A percentile compares a stretch with the other conserved stretches of the same genome.
These are phyloP conservation scores for Polypedilum vanderplanki DNA, from an alignment of 1,140 invertebrate species.

Conservation along the genomic window DNA sequence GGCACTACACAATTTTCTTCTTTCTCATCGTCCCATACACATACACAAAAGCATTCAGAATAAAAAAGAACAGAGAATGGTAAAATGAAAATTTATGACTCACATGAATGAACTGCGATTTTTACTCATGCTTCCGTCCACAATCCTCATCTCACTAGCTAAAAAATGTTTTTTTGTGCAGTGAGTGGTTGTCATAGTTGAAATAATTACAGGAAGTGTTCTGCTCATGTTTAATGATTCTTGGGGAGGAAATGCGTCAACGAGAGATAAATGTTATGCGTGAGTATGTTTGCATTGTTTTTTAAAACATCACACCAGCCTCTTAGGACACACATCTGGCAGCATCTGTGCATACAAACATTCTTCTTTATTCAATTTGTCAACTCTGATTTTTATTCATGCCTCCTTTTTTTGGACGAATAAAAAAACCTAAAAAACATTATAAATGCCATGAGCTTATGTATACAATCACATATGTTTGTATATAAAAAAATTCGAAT, in stretches of 20 bases:
- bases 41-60: too few relatives aligned
- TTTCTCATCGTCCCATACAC: too few relatives aligned
- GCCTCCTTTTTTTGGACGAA: neutral
- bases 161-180: too few relatives aligned
- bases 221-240: neutral
- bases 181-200: neutral
- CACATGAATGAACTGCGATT: too few relatives aligned
- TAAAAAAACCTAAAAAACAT: constrained; percentile 11
- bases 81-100: too few relatives aligned
- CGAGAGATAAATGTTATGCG: neutral
- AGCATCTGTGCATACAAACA: neutral
- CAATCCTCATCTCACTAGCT: too few relatives aligned
- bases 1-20: too few relatives aligned
- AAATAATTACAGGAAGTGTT: constrained; percentile 7
- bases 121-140: too few relatives aligned
- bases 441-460: neutral
- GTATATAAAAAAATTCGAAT: too few relatives aligned
- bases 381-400: neutral
- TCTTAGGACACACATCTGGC: neutral
- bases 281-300: neutral
- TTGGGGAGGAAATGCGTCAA: neutral
- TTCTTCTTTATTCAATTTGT: neutral
- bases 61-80: too few relatives aligned
- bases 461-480: neutral
- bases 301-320: neutral